phyloP scores from a whole-genome alignment of 2,797 vertebrate species.

The Artibeus lituratus region DNA sequence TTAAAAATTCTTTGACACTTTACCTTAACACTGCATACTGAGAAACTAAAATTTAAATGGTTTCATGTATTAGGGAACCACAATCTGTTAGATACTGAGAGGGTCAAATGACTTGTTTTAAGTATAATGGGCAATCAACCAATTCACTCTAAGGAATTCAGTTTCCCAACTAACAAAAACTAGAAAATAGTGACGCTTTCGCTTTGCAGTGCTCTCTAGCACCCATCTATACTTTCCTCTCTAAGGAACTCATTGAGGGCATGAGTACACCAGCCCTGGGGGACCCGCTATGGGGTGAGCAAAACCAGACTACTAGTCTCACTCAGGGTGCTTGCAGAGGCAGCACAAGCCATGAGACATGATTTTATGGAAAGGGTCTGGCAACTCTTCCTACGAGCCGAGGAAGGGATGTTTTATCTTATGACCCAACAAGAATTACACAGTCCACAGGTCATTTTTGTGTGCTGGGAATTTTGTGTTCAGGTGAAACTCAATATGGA shows the following conservation, averaged over 20 bases:
- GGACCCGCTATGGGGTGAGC: background rate
- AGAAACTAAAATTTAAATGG: background rate
- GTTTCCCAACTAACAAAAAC: background rate
- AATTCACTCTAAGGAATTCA: background rate
- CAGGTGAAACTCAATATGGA: background rate
- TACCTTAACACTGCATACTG: background rate
- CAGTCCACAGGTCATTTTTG: background rate
- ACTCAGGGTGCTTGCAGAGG: background rate
- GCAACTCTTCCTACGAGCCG: too few species aligned
- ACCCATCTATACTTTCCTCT: background rate
- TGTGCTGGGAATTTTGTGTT: background rate
- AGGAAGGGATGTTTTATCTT: background rate
- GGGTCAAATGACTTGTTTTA: background rate
- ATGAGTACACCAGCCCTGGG: fast-evolving
- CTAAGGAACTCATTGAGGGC: background rate
- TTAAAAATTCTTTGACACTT: background rate
- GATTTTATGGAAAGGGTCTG: background rate
- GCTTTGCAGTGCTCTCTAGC: background rate
- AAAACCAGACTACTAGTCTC: background rate
- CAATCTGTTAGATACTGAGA: background rate
- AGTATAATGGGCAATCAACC: background rate
- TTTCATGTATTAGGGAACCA: background rate
- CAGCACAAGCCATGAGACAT: background rate
- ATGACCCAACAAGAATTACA: background rate
- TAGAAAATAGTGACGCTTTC: background rate